Evolutionary conservation across 2,888 invertebrate species (phyloP), one percentile per base, ranked within the genome.

Genomic region (Phragmatobia fuliginosa): DNA sequence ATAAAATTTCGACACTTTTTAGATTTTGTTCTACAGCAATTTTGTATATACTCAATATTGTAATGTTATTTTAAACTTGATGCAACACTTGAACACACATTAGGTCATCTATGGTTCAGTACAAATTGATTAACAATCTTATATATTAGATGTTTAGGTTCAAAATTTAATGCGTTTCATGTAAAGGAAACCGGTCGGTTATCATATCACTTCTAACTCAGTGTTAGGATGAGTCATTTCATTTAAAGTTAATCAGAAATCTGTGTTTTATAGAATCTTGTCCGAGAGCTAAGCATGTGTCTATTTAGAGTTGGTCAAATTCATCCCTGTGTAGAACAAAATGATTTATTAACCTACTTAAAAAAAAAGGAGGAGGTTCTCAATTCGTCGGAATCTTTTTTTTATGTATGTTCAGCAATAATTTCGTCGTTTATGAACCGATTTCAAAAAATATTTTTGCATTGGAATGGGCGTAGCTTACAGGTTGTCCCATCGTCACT

Each of bases 51-150:
- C 28, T 64, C 56, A 70, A 72, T 31, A 41, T 31, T 62, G 18
- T 41, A 62, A 62, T 36, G 38, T 62, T 41, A 62, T 62, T 62
- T 62, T 41, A 41, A 62, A 62, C 28, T 62, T 62, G 41, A 62
- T 62, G 11, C 62, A 59, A 32, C 79, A 80, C 66, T 79, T 80
- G 80, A 69, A 10, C 62, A 80, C 74, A 80, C 64, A 80, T 33
- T 69, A 64, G 66, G 28, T 73, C 78, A 78, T 66, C 6, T 25
- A 25, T 68, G 71, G 38, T 14, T 56, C 45, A 11, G 10, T 28
- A 14, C 0, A 21, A 25, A 31, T 32, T 0, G 21, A 67, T 66
- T 67, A 56, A 28, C 8, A 56, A 60, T 18, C 49, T 59, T 70
- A 60, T n/a, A 0, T 0, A 0, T 1, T 32, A 25, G 0, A 1